Evolutionary conservation across 2,888 invertebrate species (phyloP).

Genomic region (Cheiracanthium punctorium): DNA sequence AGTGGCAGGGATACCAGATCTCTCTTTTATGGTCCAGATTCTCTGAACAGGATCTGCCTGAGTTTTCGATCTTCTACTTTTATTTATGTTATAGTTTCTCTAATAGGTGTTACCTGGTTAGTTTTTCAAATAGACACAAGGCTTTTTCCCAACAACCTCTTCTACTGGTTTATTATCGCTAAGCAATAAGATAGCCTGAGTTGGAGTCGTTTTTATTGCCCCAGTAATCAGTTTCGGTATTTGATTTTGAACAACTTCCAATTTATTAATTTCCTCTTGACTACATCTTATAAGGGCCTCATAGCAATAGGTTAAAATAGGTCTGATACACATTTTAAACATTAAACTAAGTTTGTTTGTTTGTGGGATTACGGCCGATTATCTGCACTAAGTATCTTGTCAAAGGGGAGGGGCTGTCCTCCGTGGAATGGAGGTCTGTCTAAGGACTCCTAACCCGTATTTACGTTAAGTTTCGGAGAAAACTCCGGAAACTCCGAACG

Average conservation of each 20-base stretch:
- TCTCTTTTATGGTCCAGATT: background rate
- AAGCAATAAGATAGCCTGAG: background rate
- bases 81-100: background rate
- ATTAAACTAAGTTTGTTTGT: background rate
- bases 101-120: background rate
- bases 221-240: background rate
- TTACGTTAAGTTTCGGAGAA: too few species aligned
- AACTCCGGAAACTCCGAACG: too few species aligned
- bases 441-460: too few species aligned
- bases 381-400: too few species aligned
- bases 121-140: background rate
- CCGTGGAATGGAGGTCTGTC: too few species aligned
- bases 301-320: slow-evolving; percentile 1
- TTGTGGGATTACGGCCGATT: too few species aligned
- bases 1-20: too few species aligned
- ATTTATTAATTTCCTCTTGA: background rate
- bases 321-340: background rate
- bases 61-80: background rate
- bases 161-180: background rate
- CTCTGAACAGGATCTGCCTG: background rate
- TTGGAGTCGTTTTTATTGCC: background rate
- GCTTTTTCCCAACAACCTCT: background rate
- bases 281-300: background rate
- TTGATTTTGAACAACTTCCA: background rate
- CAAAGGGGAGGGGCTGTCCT: too few species aligned